Evolutionary conservation across 2,797 vertebrate species (phyloP).

Genomic region (Melanotaenia maccullochi): DNA sequence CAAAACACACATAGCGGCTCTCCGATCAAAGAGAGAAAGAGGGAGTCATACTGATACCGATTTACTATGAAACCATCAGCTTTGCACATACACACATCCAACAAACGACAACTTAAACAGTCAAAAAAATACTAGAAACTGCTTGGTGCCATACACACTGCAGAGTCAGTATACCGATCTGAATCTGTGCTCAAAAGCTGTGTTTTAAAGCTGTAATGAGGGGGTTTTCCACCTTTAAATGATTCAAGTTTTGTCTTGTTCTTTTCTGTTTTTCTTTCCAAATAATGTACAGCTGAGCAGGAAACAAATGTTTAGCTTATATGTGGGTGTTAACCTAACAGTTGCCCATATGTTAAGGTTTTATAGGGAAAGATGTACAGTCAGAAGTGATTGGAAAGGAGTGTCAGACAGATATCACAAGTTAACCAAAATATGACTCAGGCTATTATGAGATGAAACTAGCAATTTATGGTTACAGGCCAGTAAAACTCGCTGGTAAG

Average conservation of each 20-base stretch:
- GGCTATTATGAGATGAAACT: no score
- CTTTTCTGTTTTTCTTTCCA: no score
- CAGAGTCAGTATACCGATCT: constrained; percentile 8
- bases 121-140: constrained; percentile 18
- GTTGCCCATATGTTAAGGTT: no score
- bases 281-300: no score
- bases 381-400: no score
- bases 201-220: neutral
- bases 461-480: no score
- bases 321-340: neutral
- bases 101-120: constrained; percentile 6
- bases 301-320: no score
- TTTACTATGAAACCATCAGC: constrained; percentile 25
- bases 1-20: neutral
- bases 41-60: constrained; percentile 15
- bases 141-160: neutral
- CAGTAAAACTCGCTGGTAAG: no score
- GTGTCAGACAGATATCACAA: no score
- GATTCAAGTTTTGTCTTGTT: neutral
- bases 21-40: constrained; percentile 15
- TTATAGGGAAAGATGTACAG: no score
- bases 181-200: constrained; percentile 10
- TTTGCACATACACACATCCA: neutral
- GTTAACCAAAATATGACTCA: no score
- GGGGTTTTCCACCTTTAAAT: constrained; percentile 5